Base-by-base conservation (phyloP, 2,113 vertebrate genomes). In the Ascaphus truei region DNA sequence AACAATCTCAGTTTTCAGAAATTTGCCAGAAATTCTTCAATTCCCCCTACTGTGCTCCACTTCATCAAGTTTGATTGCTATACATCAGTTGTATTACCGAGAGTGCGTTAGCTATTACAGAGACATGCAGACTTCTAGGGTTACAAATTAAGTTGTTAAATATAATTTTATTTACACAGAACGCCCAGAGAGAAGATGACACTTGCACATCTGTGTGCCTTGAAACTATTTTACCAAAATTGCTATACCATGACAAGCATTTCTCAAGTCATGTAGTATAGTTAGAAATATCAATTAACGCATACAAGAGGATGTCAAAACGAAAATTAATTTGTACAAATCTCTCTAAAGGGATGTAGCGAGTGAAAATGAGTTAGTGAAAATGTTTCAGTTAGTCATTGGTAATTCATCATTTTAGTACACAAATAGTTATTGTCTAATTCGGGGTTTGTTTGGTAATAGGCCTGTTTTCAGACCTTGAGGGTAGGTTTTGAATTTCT, bases 141-240 rank as follows among this genome's bases (percentile, higher is more conserved):
- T 60, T 69, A 51, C 56, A 61, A 69, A 69, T 69, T 50, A 69
- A 69, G 56, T 47, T 60, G 56, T 69, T 69, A 39, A 69, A 60
- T 48, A 51, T 51, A 69, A 69, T 60, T 69, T 37, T 30, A 69
- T 69, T 69, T 60, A 60, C 39, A 60, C 66, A 60, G 66, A 60
- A 60, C 11, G 51, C 45, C 37, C 27, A 57, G 20, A 50, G 55
- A 57, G 18, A 36, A 51, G 56, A 60, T 60, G 56, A 51, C 66
- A 60, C 56, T 59, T 4, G 55, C 66, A 48, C 66, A 71, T 71
- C 57, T 71, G 67, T 71, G 57, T 52, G 57, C 47, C 56, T 41
- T 69, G 57, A 69, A 69, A 69, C 57, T 39, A 61, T 71, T 71
- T 61, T 52, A 41, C 36, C 52, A 71, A 71, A 71, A 71, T 71